phyloP scores from a whole-genome alignment of 1,140 invertebrate genomes.

The Bilobella aurantiaca region DNA sequence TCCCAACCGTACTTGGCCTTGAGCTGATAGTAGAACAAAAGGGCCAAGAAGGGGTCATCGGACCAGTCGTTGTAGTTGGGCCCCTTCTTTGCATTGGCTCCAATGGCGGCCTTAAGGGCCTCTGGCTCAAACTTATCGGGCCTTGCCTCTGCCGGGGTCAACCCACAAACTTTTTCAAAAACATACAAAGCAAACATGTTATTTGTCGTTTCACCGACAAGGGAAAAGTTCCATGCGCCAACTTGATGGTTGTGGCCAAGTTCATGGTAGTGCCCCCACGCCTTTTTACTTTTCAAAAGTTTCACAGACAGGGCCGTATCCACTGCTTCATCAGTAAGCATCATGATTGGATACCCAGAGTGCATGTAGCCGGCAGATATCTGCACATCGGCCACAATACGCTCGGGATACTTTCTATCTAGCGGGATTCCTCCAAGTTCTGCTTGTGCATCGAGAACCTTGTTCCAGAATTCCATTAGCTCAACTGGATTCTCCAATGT shows the following conservation, averaged over 20 bases:
- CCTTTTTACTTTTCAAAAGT: background rate
- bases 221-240: conserved; percentile 10
- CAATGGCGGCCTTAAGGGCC: background rate
- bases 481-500: conserved; percentile 14
- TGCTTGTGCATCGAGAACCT: conserved; percentile 19
- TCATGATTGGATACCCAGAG: conserved; percentile 15
- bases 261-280: conserved; percentile 24
- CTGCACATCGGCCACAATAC: conserved; percentile 18
- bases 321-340: background rate
- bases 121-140: background rate
- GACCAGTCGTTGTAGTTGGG: background rate
- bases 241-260: conserved; percentile 26
- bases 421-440: conserved; percentile 19
- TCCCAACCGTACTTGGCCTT: conserved; percentile 18
- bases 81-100: conserved; percentile 4
- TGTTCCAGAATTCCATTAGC: conserved; percentile 16
- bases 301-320: conserved; percentile 8
- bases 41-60: conserved; percentile 9
- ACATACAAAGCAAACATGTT: conserved; percentile 20
- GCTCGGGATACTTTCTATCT: conserved; percentile 5
- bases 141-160: background rate
- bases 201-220: conserved; percentile 14
- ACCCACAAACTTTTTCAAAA: conserved; percentile 9
- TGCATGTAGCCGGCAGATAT: conserved; percentile 21
- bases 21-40: conserved; percentile 18